phyloP scores from a whole-genome alignment of 2,797 vertebrate species.

The Oreochromis grahami region DNA sequence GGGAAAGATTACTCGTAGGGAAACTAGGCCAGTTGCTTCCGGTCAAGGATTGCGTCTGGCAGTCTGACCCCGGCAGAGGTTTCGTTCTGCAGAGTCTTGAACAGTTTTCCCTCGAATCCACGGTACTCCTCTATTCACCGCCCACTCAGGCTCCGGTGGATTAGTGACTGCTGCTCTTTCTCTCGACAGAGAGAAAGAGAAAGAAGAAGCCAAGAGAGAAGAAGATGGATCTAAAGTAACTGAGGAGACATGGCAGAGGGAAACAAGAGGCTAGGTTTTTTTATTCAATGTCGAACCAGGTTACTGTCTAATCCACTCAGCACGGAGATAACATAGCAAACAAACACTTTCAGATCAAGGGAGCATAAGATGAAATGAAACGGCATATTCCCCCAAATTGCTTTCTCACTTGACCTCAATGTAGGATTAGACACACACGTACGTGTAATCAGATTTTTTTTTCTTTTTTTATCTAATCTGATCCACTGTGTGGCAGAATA shows the following conservation, averaged over 20 bases:
- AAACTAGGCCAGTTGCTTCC: slow-evolving; percentile 42
- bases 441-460: not conserved
- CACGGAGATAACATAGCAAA: not conserved
- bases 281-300: slow-evolving; percentile 6
- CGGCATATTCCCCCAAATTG: slow-evolving; percentile 18
- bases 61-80: slow-evolving; percentile 1
- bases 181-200: not conserved
- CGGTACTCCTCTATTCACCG: not conserved
- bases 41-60: slow-evolving; percentile 31
- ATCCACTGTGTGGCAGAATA: not conserved
- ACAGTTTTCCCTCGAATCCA: not conserved
- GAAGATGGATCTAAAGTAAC: not conserved
- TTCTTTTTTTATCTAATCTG: not conserved
- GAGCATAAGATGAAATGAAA: slow-evolving; percentile 18
- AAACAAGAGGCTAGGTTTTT: not conserved
- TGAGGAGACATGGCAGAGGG: not conserved
- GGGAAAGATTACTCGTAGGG: slow-evolving; percentile 31
- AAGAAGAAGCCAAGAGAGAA: not conserved
- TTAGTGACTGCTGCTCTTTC: not conserved
- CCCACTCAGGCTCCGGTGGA: not conserved
- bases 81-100: not conserved
- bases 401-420: not conserved
- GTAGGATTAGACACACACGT: slow-evolving; percentile 1
- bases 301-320: slow-evolving; percentile 51
- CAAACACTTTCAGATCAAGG: not conserved